These are phyloP conservation scores for Oppia nitens DNA, from an alignment of 1,140 invertebrate genomes.

Conservation along the genomic window DNA sequence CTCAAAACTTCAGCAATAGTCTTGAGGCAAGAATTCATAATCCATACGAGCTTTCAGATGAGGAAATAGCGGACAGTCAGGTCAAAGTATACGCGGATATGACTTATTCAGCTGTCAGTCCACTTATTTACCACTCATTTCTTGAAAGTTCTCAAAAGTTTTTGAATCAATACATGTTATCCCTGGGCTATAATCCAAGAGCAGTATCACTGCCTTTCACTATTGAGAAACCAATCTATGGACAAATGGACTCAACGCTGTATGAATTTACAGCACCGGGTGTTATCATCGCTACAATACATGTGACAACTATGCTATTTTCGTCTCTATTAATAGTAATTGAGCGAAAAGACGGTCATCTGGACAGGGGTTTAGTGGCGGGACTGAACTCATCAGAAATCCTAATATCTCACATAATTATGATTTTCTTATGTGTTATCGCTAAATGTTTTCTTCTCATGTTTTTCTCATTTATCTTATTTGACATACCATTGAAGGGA, in stretches of 20 bases:
- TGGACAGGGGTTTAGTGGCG: slow-evolving; percentile 73
- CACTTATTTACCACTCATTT: background rate
- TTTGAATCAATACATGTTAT: background rate
- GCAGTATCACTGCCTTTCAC: slow-evolving; percentile 26
- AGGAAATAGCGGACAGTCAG: slow-evolving; percentile 20
- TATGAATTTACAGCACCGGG: slow-evolving; percentile 89
- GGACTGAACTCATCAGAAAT: slow-evolving; percentile 77
- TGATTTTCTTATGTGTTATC: slow-evolving; percentile 84
- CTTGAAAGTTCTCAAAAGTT: slow-evolving; percentile 9
- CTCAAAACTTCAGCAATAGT: slow-evolving; percentile 12
- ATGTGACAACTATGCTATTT: slow-evolving; percentile 72
- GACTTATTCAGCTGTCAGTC: background rate
- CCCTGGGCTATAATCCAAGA: slow-evolving; percentile 7
- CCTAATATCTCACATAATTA: slow-evolving; percentile 73
- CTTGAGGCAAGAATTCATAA: slow-evolving; percentile 4
- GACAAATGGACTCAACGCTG: slow-evolving; percentile 62
- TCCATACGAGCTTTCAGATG: background rate
- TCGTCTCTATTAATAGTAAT: slow-evolving; percentile 78
- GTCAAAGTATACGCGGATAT: slow-evolving; percentile 25
- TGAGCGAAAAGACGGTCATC: slow-evolving; percentile 70
- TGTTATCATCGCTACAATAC: slow-evolving; percentile 84
- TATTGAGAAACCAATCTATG: slow-evolving; percentile 68
- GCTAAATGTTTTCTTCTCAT: slow-evolving; percentile 73
- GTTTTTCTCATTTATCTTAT: slow-evolving; percentile 62
- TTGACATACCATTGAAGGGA: slow-evolving; percentile 59